These are phyloP conservation scores for Bombus waltoni DNA, from an alignment of 1,140 invertebrate genomes.

Conservation along the genomic window DNA sequence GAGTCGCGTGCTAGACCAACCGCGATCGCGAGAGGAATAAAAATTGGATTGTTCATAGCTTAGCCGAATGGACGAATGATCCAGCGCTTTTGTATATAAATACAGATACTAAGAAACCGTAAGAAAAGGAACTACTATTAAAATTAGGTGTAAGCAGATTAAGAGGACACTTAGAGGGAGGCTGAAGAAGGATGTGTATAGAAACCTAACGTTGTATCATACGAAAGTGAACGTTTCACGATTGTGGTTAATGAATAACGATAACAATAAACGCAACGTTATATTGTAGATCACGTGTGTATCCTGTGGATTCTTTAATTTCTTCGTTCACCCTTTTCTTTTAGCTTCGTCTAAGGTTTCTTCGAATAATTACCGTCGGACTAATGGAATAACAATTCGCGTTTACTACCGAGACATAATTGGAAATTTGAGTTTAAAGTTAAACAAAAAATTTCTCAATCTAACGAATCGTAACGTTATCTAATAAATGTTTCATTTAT, in stretches of 20 bases:
- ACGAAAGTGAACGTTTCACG: conserved; percentile 69
- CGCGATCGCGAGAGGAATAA: conserved; percentile 37
- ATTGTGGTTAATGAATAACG: conserved; percentile 77
- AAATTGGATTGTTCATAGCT: conserved; percentile 68
- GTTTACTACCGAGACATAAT: too few species aligned
- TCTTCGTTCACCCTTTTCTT: neutral
- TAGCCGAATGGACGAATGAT: conserved; percentile 69
- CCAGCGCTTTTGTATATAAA: conserved; percentile 68
- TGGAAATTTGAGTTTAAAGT: too few species aligned
- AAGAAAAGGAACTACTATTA: conserved; percentile 56
- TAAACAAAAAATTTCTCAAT: too few species aligned
- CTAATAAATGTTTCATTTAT: too few species aligned
- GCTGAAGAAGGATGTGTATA: conserved; percentile 70
- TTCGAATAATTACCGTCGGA: conserved; percentile 20
- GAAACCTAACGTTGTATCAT: conserved; percentile 75
- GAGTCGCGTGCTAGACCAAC: conserved; percentile 61
- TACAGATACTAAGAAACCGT: conserved; percentile 53
- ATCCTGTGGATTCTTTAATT: neutral
- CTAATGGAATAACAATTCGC: too few species aligned
- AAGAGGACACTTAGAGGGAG: conserved; percentile 44
- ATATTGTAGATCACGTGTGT: conserved; percentile 73
- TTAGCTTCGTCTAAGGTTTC: neutral
- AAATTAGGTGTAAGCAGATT: conserved; percentile 60
- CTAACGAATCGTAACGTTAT: too few species aligned
- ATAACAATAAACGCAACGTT: conserved; percentile 79